A percentile compares a stretch with the other conserved stretches of the same genome.
These are phyloP conservation scores for Clytia hemisphaerica DNA, from an alignment of 30 jellyfish, hydroid and myxozoan genomes.

Conservation along the genomic window DNA sequence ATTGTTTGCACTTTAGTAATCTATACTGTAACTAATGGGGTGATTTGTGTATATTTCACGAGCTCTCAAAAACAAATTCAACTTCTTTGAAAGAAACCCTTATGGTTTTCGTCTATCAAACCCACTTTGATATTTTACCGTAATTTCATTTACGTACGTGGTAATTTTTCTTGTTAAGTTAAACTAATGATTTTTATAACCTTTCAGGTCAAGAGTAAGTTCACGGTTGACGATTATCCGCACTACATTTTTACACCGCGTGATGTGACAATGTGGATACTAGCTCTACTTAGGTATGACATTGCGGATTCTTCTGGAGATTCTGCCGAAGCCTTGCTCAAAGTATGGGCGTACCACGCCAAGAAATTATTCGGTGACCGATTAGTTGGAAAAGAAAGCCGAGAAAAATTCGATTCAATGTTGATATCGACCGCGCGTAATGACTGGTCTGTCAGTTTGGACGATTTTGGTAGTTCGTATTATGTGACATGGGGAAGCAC, in stretches of 20 bases:
- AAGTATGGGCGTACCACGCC: slow-evolving; percentile 70
- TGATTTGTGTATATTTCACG: too few relatives aligned
- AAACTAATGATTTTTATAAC: too few relatives aligned
- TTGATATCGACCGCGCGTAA: slow-evolving; percentile 48
- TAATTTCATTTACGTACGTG: too few relatives aligned
- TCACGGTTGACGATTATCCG: slow-evolving; percentile 84
- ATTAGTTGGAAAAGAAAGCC: slow-evolving; percentile 75
- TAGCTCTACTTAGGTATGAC: slow-evolving; percentile 79
- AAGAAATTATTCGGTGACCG: slow-evolving; percentile 73
- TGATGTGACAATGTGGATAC: slow-evolving; percentile 76
- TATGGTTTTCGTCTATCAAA: too few relatives aligned
- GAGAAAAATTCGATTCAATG: slow-evolving; percentile 65
- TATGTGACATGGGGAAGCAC: slow-evolving; percentile 91
- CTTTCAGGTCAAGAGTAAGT: slow-evolving; percentile 58
- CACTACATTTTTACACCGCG: slow-evolving; percentile 94
- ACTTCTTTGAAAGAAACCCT: too few relatives aligned
- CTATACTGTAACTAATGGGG: too few relatives aligned
- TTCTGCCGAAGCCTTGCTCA: slow-evolving; percentile 51
- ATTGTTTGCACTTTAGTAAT: too few relatives aligned
- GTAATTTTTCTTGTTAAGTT: too few relatives aligned
- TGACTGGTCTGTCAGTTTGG: slow-evolving; percentile 72
- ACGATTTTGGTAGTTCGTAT: slow-evolving; percentile 31
- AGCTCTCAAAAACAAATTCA: too few relatives aligned
- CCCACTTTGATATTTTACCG: too few relatives aligned
- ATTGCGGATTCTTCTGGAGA: slow-evolving; percentile 46